Base-by-base conservation (phyloP, 2,797 vertebrate species). In the Amphiprion clarkii region DNA sequence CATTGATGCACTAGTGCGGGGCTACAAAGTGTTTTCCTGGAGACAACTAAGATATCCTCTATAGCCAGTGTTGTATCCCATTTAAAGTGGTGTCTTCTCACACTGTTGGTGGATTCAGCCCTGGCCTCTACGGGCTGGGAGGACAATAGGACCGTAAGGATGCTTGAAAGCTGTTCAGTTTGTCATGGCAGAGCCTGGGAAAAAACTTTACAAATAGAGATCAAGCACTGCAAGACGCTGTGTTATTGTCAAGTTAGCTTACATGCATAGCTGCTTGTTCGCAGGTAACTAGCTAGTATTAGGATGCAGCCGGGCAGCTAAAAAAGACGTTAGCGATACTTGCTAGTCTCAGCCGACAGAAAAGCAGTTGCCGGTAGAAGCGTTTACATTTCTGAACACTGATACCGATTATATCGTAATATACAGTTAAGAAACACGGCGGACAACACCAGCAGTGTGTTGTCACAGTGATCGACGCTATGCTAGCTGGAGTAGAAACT, bases 1-100 rank as follows among this genome's bases (percentile, higher is more conserved):
- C 92, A 91, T 94, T 61, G 84, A 60, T 76, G 67, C 78, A 77
- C 72, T 66, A 69, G 49, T 67, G 69, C n/a, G 23, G 27, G 25
- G 56, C 23, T 46, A 59, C 62, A 59, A 59, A 8, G 16, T n/a
- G 54, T 63, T 33, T 67, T 57, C 42, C 71, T 44, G 42, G 8
- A 48, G n/a, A 64, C 39, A 40, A 36, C 48, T 12, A 21, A 19
- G 17, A 57, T 33, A 16, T 27, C 27, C 39, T 59, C 62, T 76
- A 79, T 23, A 36, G 58, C 39, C 2, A 1, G 10, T 21, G 27
- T 21, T 7, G 48, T 67, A 77, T 91, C 53, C 80, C 76, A 74
- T 86, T 79, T 69, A 78, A 57, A 71, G 2, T 1, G 23, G 17
- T 48, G 48, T 56, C 1, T 40, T 31, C 36, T 31, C 48, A 65